Conservation (phyloP, 2,888 invertebrate genomes). For the Itoplectis maculator region DNA sequence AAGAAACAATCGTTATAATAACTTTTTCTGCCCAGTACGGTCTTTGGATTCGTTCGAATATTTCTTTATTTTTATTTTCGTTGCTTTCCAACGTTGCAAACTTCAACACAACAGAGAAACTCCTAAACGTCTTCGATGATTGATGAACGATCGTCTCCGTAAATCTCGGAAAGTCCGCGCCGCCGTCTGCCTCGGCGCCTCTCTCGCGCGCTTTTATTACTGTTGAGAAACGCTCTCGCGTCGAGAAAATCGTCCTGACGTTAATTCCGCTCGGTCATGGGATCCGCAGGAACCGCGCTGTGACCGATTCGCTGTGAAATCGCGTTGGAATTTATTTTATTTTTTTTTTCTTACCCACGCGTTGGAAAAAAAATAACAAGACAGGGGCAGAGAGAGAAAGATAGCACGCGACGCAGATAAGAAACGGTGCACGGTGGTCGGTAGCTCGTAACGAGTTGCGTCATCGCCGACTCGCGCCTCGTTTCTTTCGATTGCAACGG, state of each 20-base stretch:
- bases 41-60: no score
- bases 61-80: no score
- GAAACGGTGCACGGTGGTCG: conserved; percentile 51
- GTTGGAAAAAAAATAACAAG: not conserved
- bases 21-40: no score
- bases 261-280: not conserved
- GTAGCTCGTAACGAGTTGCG: conserved; percentile 61
- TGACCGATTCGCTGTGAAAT: not conserved
- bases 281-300: not conserved
- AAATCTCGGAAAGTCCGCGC: not conserved
- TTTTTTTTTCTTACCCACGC: not conserved
- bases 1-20: no score
- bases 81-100: no score
- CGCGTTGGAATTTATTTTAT: not conserved
- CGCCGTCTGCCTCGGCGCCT: not conserved
- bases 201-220: no score
- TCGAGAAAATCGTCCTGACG: not conserved
- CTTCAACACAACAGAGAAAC: no score
- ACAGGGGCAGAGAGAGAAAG: not conserved
- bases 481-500: conserved; percentile 38
- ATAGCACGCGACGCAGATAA: conserved; percentile 25
- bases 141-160: conserved; percentile 1
- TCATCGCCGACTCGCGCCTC: conserved; percentile 33
- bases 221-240: no score
- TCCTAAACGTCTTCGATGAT: conserved; percentile 10